phyloP scores from a whole-genome alignment of 2,113 vertebrate species.

The Phalacrocorax aristotelis region DNA sequence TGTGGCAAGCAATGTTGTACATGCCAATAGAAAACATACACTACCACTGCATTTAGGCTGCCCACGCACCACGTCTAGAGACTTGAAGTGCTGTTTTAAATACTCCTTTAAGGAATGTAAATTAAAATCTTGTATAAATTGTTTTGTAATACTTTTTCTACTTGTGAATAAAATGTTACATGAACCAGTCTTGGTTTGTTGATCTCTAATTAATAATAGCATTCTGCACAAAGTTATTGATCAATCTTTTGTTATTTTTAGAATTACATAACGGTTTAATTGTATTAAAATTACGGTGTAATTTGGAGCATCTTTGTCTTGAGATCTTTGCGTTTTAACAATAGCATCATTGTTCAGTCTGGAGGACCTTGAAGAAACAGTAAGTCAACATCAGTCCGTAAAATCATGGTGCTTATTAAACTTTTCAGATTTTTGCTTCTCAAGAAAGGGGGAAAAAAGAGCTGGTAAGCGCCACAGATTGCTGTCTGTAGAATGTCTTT shows the following conservation, averaged over 20 bases:
- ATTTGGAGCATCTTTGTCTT: neutral
- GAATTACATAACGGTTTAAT: neutral
- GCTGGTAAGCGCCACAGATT: neutral
- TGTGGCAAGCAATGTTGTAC: conserved; percentile 57
- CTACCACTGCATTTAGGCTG: neutral
- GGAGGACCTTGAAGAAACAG: neutral
- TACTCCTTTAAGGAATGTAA: conserved; percentile 60
- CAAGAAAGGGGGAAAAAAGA: neutral
- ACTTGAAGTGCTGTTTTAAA: conserved; percentile 39
- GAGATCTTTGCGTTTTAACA: neutral
- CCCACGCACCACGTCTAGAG: neutral
- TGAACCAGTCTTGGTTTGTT: neutral
- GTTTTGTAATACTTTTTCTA: conserved; percentile 74
- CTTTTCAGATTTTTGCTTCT: neutral
- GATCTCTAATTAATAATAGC: neutral
- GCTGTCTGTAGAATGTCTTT: neutral
- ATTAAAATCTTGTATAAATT: conserved; percentile 61
- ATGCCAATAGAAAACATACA: conserved; percentile 17
- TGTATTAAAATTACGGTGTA: neutral
- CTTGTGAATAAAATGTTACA: conserved; percentile 73
- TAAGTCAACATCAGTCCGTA: neutral
- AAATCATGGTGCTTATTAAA: neutral
- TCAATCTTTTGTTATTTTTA: neutral
- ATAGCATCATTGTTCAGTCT: neutral
- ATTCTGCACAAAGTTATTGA: neutral